Conservation (phyloP, 2,888 invertebrate genomes). For the Dyspetes luteomarginatus region DNA sequence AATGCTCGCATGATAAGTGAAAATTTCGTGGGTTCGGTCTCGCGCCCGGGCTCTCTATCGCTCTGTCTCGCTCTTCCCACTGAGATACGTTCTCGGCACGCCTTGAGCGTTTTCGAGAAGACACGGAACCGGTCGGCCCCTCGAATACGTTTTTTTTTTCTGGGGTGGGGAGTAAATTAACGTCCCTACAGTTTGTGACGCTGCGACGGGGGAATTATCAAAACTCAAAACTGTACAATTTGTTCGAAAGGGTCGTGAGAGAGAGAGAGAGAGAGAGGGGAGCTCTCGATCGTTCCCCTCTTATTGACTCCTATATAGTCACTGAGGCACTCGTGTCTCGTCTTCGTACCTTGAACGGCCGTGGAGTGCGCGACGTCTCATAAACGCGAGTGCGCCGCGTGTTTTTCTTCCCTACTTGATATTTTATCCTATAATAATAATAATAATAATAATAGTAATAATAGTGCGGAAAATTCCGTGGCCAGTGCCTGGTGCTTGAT, state of each 20-base stretch:
- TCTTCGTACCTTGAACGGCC: constrained; percentile 30
- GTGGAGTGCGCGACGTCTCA: constrained; percentile 42
- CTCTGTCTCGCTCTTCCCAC: not conserved
- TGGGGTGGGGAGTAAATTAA: constrained; percentile 67
- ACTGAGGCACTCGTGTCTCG: constrained; percentile 43
- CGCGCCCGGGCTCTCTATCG: constrained; percentile 35
- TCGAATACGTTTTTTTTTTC: constrained; percentile 9
- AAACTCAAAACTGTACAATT: not conserved
- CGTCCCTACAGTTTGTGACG: not conserved
- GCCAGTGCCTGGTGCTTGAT: constrained; percentile 33
- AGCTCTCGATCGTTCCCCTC: too few relatives aligned
- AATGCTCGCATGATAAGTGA: constrained; percentile 12
- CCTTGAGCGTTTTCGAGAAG: constrained; percentile 47
- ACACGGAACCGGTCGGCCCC: constrained; percentile 63
- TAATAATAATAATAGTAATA: constrained; percentile 14
- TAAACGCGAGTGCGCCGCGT: constrained; percentile 25
- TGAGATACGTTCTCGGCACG: constrained; percentile 41
- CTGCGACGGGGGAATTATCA: not conserved
- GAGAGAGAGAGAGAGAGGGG: too few relatives aligned
- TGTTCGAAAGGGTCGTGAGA: not conserved
- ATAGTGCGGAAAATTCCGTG: constrained; percentile 14
- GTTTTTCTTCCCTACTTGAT: constrained; percentile 19
- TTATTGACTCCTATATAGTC: too few relatives aligned
- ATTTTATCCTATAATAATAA: not conserved
- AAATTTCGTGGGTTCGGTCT: constrained; percentile 34